Evolutionary conservation across 2,888 invertebrate genomes (phyloP), one percentile per base, ranked within the genome.

Genomic region (Gymnosoma rotundatum): DNA sequence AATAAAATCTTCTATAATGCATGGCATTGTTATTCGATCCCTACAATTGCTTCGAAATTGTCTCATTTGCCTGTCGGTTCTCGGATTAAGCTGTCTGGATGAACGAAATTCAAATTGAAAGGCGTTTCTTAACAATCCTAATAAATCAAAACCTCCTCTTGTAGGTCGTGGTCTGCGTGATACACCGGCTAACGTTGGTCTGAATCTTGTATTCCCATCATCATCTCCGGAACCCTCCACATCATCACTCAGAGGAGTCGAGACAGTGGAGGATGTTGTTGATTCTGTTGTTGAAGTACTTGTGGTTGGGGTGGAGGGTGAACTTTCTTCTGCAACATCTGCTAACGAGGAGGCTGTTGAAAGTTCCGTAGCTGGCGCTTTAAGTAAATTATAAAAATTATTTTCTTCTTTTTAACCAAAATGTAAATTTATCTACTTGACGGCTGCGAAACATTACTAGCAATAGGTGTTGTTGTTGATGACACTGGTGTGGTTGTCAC

Each of bases 1-100:
- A 81, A 97, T 94, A 89, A 97, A 95, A 89, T 97, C 97, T 89
- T 97, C 97, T 75, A 95, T 95, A 89, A 97, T 96, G 88, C 97
- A 97, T 0, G 97, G 96, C 92, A 97, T 95, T 0, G 96, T 94
- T 64, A 97, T 94, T 66, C 95, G 94, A 89, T 97, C 96, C 16
- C 92, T 93, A 89, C 97, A 97, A 0, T 87, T 89, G 73, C 90
- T 89, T 45, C 87, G 90, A 82, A 90, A 90, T 64, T 92, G 92
- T 2, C 90, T 84, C 54, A 56, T 58, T 58, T 81, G 74, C 10
- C 73, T 64, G 25, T 74, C 76, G 18, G 21, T 45, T 38, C 61
- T 21, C 0, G 84, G 85, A 0, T 67, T 72, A 8, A 87, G 81
- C 16, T 88, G 87, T 0, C 88, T 87, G 0, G 50, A 69, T 10